Evolutionary conservation across 2,113 vertebrate genomes (phyloP), one percentile per base, ranked within the genome.

Genomic region (Microtus montanus): DNA sequence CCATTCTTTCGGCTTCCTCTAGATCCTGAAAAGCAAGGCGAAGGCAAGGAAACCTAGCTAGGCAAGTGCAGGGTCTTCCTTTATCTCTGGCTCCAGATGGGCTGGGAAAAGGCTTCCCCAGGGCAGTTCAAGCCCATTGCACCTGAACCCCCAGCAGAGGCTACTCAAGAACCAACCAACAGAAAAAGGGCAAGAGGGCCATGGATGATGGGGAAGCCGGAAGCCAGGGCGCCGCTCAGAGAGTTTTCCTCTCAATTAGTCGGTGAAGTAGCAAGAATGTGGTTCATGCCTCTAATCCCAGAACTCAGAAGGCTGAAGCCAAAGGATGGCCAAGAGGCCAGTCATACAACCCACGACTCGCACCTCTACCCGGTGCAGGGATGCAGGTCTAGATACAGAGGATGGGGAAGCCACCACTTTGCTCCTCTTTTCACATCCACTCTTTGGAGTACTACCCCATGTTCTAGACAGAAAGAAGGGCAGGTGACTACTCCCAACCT

Each of bases 1-100:
- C 24, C 30, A 73, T 78, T 82, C 94, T 91, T 35, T 94, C 20
- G 14, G 90, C 61, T 93, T 96, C 95, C 92, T 93, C 80, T 28
- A 10, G 33, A 41, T 89, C 66, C 2, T 61, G 66, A 86, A 96
- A 78, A 95, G 75, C 87, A 79, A 66, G 91, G 79, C 0, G 3
- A 80, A 95, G 90, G 87, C 64, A 68, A 95, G 68, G 87, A 35
- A 54, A 49, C 20, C 38, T 7, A 61, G 28, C 15, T 9, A 14
- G 35, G 33, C 1, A 26, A 41, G 49, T 30, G 0, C 9, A 26
- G 88, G 74, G 41, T 24, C 58, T 70, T 75, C 68, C n/a, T 73
- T 52, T 66, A 68, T 79, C 89, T 73, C 5, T 1, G 35, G 64
- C 74, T 87, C 82, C 77, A 75, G 83, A 28, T 10, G 38, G 61